These are phyloP conservation scores for Phortica magna DNA, from an alignment of 2,888 invertebrate species.

Conservation along the genomic window DNA sequence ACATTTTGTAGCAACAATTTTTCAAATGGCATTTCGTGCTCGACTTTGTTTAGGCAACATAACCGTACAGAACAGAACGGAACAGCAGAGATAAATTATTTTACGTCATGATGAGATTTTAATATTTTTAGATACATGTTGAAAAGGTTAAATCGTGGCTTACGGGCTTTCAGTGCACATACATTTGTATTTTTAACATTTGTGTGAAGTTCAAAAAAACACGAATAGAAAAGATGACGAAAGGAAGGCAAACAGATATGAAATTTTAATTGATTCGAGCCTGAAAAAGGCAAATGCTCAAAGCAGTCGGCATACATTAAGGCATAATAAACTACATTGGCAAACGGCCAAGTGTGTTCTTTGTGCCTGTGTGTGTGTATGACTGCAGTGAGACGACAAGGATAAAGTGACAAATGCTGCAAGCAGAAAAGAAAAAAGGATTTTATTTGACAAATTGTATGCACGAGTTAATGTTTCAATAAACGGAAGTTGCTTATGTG, in stretches of 20 bases:
- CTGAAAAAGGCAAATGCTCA: too few species aligned
- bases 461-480: conserved; percentile 71
- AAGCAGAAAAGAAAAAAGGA: conserved; percentile 52
- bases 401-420: conserved; percentile 28
- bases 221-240: neutral
- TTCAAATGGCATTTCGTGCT: conserved; percentile 14
- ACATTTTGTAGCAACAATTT: conserved; percentile 8
- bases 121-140: neutral
- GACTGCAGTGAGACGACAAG: neutral
- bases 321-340: neutral
- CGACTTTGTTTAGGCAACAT: neutral
- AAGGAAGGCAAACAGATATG: neutral
- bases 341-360: neutral
- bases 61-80: too few species aligned
- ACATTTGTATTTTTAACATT: neutral
- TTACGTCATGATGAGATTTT: conserved; percentile 11
- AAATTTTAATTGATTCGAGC: neutral
- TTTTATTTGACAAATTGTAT: conserved; percentile 66
- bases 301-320: neutral
- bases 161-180: neutral
- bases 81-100: conserved; percentile 10
- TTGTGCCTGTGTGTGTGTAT: neutral
- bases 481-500: conserved; percentile 72
- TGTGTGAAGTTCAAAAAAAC: neutral
- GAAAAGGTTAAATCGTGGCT: neutral